phyloP scores from a whole-genome alignment of 2,113 vertebrate genomes.

The Stercorarius parasiticus region DNA sequence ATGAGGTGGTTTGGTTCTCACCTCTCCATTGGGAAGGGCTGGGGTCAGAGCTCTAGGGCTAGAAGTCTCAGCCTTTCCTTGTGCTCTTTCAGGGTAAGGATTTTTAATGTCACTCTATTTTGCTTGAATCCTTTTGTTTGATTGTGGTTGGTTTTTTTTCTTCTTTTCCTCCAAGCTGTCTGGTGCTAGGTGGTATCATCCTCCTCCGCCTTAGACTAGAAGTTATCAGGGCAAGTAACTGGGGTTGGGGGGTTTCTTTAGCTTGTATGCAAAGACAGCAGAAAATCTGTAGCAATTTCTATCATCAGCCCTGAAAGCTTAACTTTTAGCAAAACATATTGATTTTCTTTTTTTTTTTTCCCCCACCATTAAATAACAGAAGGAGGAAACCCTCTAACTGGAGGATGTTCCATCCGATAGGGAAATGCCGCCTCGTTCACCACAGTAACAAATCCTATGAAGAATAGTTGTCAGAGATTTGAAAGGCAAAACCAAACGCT shows the following conservation, averaged over 20 bases:
- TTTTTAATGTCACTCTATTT: not conserved
- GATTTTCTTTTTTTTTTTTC: not conserved
- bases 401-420: not conserved
- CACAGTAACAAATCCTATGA: not conserved
- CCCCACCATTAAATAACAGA: not conserved
- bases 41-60: not conserved
- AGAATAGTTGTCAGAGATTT: not conserved
- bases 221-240: not conserved
- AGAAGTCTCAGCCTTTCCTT: not conserved
- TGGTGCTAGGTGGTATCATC: not conserved
- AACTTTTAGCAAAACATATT: not conserved
- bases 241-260: not conserved
- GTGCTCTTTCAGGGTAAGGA: not conserved
- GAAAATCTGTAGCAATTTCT: not conserved
- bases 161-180: not conserved
- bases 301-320: not conserved
- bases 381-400: not conserved
- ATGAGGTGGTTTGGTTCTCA: fast-evolving
- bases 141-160: not conserved
- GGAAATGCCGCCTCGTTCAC: not conserved
- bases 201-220: not conserved
- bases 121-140: not conserved
- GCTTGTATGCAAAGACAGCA: not conserved
- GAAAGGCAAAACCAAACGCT: not conserved
- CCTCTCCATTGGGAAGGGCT: fast-evolving